Conservation (phyloP, 2,113 vertebrate genomes). For the Cephalopholis sonnerati region DNA sequence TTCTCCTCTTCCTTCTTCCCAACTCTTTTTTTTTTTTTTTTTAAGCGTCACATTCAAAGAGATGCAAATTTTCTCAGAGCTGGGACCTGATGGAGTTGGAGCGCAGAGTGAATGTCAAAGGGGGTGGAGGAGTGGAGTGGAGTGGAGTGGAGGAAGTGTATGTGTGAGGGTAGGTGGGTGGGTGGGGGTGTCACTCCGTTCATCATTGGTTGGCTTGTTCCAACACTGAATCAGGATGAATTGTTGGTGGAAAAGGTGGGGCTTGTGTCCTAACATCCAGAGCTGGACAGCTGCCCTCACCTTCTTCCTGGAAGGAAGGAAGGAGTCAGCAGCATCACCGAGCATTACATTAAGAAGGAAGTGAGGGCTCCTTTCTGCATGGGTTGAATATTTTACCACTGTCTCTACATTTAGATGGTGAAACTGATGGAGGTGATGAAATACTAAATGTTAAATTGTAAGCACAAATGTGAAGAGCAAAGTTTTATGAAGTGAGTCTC, state of each 20-base stretch:
- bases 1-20: conserved; percentile 49
- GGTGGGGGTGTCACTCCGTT: background rate
- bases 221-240: background rate
- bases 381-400: conserved; percentile 14
- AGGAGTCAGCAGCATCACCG: background rate
- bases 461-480: conserved; percentile 5
- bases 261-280: background rate
- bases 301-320: too few species aligned
- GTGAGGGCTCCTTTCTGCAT: conserved; percentile 8
- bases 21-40: conserved; percentile 71
- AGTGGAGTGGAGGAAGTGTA: conserved; percentile 29
- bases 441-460: conserved; percentile 36
- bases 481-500: conserved; percentile 20
- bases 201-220: background rate
- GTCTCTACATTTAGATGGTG: conserved; percentile 3
- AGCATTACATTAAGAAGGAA: conserved; percentile 8
- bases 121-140: conserved; percentile 72
- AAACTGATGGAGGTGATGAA: conserved; percentile 42
- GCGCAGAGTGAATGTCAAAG: conserved; percentile 93
- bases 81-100: conserved; percentile 92
- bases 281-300: background rate
- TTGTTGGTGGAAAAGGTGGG: conserved; percentile 6
- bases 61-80: conserved; percentile 96
- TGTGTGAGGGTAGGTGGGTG: background rate
- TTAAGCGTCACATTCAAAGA: conserved; percentile 97